These are phyloP conservation scores for Brachyrhaphis roseni DNA, from an alignment of 2,797 vertebrate genomes.

Conservation along the genomic window DNA sequence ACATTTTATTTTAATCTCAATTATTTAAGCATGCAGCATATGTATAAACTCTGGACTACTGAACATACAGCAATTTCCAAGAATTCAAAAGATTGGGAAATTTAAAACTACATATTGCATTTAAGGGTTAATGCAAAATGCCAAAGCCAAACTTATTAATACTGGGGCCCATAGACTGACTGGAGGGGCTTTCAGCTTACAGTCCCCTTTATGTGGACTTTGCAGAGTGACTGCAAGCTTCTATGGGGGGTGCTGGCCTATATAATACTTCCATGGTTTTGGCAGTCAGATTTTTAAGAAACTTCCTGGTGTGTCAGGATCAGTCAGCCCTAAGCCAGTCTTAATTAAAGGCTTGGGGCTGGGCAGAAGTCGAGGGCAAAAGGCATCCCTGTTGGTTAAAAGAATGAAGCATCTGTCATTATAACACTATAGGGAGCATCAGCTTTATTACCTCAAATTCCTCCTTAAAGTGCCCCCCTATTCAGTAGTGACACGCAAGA, in stretches of 20 bases:
- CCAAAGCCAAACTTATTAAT: constrained; percentile 43
- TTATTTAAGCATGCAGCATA: background rate
- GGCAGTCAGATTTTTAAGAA: constrained; percentile 80
- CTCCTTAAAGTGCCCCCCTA: constrained; percentile 41
- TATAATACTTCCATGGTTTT: constrained; percentile 78
- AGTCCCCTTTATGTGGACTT: constrained; percentile 62
- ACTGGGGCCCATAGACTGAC: constrained; percentile 30
- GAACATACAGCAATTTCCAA: background rate
- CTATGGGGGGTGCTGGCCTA: constrained; percentile 73
- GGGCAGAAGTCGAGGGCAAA: constrained; percentile 78
- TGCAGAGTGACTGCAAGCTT: constrained; percentile 57
- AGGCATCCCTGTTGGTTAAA: constrained; percentile 76
- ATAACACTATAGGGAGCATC: constrained; percentile 70
- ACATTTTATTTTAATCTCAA: background rate
- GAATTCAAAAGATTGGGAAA: background rate
- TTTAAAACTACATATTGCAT: background rate
- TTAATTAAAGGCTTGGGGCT: constrained; percentile 85
- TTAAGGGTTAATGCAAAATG: constrained; percentile 33
- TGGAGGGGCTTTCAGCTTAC: constrained; percentile 59
- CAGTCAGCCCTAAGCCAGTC: constrained; percentile 85
- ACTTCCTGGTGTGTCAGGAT: constrained; percentile 85
- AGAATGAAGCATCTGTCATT: constrained; percentile 76
- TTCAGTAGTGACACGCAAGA: constrained; percentile 16
- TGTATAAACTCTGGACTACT: background rate
- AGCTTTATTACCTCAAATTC: constrained; percentile 72